These are phyloP conservation scores for Volucella inflata DNA, from an alignment of 2,888 invertebrate species.

Conservation along the genomic window DNA sequence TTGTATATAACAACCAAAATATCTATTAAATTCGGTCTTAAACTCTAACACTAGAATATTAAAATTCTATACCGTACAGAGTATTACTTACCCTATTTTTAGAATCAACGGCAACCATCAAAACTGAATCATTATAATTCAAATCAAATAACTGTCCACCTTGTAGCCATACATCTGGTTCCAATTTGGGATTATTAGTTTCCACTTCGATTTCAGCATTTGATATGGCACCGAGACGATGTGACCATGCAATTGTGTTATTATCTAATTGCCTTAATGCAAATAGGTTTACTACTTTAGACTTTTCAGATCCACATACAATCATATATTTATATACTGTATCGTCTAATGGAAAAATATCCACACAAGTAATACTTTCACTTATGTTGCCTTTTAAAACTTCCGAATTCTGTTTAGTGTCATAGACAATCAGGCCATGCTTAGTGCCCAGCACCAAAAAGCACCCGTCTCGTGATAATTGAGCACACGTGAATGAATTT, in stretches of 20 bases:
- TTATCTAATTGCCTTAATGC: slow-evolving; percentile 78
- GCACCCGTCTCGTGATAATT: slow-evolving; percentile 79
- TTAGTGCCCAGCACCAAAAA: slow-evolving; percentile 82
- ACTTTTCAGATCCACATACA: slow-evolving; percentile 80
- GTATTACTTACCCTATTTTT: slow-evolving; percentile 78
- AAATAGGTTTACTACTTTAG: slow-evolving; percentile 80
- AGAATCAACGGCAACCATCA: slow-evolving; percentile 80
- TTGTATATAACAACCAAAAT: no score
- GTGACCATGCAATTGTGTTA: slow-evolving; percentile 79
- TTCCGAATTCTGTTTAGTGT: slow-evolving; percentile 76
- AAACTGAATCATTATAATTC: slow-evolving; percentile 74
- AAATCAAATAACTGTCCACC: slow-evolving; percentile 79
- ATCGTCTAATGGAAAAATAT: slow-evolving; percentile 80
- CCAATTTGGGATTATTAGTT: slow-evolving; percentile 77
- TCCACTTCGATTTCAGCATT: slow-evolving; percentile 71
- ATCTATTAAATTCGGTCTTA: no score
- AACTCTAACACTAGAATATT: no score
- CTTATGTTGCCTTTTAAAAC: slow-evolving; percentile 82
- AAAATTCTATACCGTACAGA: no score
- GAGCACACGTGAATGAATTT: slow-evolving; percentile 79
- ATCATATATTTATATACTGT: slow-evolving; percentile 81
- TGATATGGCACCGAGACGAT: slow-evolving; percentile 74
- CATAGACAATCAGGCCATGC: slow-evolving; percentile 81
- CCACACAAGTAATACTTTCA: slow-evolving; percentile 80
- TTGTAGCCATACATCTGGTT: slow-evolving; percentile 80